A percentile compares a stretch with the other conserved stretches of the same genome.
These are phyloP conservation scores for Montipora capitata DNA, from an alignment of 92 coral and sea anemone genomes.

Conservation along the genomic window DNA sequence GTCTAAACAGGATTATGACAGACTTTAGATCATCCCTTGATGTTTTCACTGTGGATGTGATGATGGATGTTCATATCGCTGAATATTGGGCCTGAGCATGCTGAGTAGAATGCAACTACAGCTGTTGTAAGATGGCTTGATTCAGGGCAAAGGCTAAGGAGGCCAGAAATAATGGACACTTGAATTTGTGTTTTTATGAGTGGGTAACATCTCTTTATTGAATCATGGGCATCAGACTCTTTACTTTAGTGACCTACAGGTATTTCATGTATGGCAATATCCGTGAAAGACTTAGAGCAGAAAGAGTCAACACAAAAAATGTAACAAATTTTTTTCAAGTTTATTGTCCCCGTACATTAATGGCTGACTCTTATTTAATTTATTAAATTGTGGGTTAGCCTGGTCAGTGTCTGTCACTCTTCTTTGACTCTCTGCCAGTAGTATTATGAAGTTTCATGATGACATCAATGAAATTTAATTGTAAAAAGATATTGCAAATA, in stretches of 20 bases:
- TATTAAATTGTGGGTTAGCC: not conserved
- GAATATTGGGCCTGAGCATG: constrained; percentile 45
- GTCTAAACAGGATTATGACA: constrained; percentile 54
- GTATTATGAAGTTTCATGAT: constrained; percentile 29
- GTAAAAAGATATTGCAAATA: constrained; percentile 6
- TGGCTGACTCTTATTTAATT: constrained; percentile 24
- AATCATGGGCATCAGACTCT: constrained; percentile 55
- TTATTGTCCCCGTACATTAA: constrained; percentile 30
- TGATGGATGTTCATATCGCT: constrained; percentile 29
- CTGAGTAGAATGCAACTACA: constrained; percentile 35
- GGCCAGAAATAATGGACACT: constrained; percentile 62
- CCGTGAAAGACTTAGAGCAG: constrained; percentile 51
- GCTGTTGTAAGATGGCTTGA: constrained; percentile 49
- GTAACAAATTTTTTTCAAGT: constrained; percentile 23
- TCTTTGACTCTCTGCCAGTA: constrained; percentile 61
- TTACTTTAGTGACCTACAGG: constrained; percentile 51
- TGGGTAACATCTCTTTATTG: constrained; percentile 49
- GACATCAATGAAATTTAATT: constrained; percentile 9
- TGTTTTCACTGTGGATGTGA: constrained; percentile 37
- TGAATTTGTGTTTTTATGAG: constrained; percentile 8
- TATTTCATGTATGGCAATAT: constrained; percentile 56
- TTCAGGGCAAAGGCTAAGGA: constrained; percentile 45
- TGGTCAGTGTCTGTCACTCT: constrained; percentile 59
- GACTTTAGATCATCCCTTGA: constrained; percentile 41
- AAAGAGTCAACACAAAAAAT: constrained; percentile 29